Evolutionary conservation across 2,888 invertebrate species (phyloP).

Genomic region (Drosophila cyrtoloma): DNA sequence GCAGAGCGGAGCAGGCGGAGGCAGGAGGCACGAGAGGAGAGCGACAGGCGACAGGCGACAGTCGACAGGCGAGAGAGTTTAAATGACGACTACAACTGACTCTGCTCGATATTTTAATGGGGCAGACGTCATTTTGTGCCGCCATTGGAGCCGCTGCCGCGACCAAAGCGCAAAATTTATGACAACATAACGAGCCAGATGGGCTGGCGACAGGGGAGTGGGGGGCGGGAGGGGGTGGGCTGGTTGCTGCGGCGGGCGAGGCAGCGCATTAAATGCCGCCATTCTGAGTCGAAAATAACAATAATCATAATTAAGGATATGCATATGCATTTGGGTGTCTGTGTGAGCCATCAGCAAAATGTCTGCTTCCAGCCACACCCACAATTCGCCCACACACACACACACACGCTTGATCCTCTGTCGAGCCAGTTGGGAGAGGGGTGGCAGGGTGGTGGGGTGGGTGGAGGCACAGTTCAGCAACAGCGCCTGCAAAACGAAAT

Average conservation of each 20-base stretch:
- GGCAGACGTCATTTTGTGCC: slow-evolving; percentile 77
- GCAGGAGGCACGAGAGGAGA: not conserved
- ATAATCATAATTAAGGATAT: slow-evolving; percentile 84
- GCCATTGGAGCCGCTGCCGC: slow-evolving; percentile 54
- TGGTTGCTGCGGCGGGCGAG: not conserved
- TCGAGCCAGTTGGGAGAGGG: not conserved
- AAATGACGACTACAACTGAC: slow-evolving; percentile 50
- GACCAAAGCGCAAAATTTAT: slow-evolving; percentile 78
- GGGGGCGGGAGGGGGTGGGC: not conserved
- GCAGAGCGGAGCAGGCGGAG: not conserved
- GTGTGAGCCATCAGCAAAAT: slow-evolving; percentile 42
- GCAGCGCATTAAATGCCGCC: slow-evolving; percentile 79
- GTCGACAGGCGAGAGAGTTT: slow-evolving; percentile 16
- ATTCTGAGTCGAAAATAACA: slow-evolving; percentile 82
- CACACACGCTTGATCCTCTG: slow-evolving; percentile 49
- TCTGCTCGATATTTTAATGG: slow-evolving; percentile 76
- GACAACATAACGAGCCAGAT: slow-evolving; percentile 78
- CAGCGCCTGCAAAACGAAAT: slow-evolving; percentile 50
- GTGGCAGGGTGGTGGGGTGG: not conserved
- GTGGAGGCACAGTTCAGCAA: not conserved
- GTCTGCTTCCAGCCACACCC: slow-evolving; percentile 26
- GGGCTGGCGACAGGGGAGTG: not conserved
- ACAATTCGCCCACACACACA: slow-evolving; percentile 5
- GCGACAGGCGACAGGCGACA: slow-evolving; percentile 4
- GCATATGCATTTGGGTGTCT: slow-evolving; percentile 60